phyloP scores from a whole-genome alignment of 2,113 vertebrate species.

The Hippocampus zosterae region DNA sequence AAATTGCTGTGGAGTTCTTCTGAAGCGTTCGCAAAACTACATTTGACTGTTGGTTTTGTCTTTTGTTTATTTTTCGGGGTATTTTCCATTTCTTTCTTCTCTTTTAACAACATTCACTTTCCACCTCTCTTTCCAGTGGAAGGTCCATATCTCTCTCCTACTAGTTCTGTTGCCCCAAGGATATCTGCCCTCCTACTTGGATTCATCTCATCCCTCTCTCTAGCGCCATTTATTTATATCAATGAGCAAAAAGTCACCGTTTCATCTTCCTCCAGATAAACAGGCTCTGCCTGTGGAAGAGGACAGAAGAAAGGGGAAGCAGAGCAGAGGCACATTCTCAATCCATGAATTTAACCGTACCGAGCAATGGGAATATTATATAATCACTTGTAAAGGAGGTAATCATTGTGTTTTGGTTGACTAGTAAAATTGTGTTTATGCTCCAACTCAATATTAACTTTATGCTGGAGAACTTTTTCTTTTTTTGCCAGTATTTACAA shows the following conservation, averaged over 20 bases:
- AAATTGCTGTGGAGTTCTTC: slow-evolving; percentile 29
- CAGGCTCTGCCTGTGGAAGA: slow-evolving; percentile 61
- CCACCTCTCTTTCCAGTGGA: slow-evolving; percentile 58
- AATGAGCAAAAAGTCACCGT: slow-evolving; percentile 69
- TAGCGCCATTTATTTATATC: slow-evolving; percentile 72
- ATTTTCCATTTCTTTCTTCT: slow-evolving; percentile 22
- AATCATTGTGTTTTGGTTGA: slow-evolving; percentile 46
- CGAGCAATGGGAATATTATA: slow-evolving; percentile 56
- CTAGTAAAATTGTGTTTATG: slow-evolving; percentile 26
- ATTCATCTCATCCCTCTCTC: slow-evolving; percentile 59
- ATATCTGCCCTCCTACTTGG: slow-evolving; percentile 67
- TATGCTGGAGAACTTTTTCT: slow-evolving; percentile 32
- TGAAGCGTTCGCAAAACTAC: slow-evolving; percentile 10
- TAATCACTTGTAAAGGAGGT: slow-evolving; percentile 47
- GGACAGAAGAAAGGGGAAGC: slow-evolving; percentile 54
- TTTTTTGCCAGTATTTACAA: slow-evolving; percentile 19
- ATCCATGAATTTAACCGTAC: slow-evolving; percentile 48
- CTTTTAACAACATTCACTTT: slow-evolving; percentile 35
- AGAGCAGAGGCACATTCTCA: slow-evolving; percentile 46
- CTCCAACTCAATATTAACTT: slow-evolving; percentile 29
- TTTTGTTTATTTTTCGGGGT: background rate
- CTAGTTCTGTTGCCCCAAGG: slow-evolving; percentile 64
- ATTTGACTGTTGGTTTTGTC: background rate
- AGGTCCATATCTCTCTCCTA: slow-evolving; percentile 59
- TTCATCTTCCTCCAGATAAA: slow-evolving; percentile 74